Evolutionary conservation across 2,888 invertebrate genomes (phyloP).

Genomic region (Pteria penguin): DNA sequence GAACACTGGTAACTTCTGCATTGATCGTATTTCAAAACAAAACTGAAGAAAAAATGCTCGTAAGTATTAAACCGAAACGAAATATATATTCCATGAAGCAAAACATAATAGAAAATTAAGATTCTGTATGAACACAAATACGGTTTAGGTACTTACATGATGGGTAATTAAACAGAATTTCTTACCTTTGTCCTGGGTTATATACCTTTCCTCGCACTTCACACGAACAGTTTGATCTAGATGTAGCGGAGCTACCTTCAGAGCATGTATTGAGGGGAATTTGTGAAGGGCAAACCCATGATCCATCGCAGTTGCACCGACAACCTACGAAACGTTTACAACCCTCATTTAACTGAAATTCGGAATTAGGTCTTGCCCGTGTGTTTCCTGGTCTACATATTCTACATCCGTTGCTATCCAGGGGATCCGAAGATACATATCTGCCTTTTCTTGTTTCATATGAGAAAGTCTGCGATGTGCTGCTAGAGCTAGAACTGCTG

Average conservation of each 20-base stretch:
- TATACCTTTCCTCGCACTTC: slow-evolving; percentile 1
- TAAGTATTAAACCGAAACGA: background rate
- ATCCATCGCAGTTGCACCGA: slow-evolving; percentile 65
- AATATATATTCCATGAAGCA: too few relatives aligned
- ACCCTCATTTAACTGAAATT: slow-evolving; percentile 57
- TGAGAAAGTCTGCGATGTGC: background rate
- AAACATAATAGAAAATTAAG: too few relatives aligned
- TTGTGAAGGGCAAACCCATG: slow-evolving; percentile 61
- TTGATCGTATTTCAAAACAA: slow-evolving; percentile 26
- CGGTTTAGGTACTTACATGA: too few relatives aligned
- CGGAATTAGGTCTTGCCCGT: slow-evolving; percentile 51
- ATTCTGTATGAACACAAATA: too few relatives aligned
- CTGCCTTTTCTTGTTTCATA: slow-evolving; percentile 24
- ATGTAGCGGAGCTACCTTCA: too few relatives aligned
- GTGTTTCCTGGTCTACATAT: slow-evolving; percentile 59
- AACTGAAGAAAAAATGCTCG: slow-evolving; percentile 20
- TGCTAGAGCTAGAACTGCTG: background rate
- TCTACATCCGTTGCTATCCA: slow-evolving; percentile 42
- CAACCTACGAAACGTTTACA: slow-evolving; percentile 53
- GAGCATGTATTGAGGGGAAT: slow-evolving; percentile 21
- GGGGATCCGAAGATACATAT: background rate
- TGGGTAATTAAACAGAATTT: too few relatives aligned
- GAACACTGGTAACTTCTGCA: slow-evolving; percentile 50
- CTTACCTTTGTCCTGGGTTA: slow-evolving; percentile 4
- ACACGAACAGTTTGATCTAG: too few relatives aligned